Conservation (phyloP, 1,140 invertebrate species). For the Neelides sp. region DNA sequence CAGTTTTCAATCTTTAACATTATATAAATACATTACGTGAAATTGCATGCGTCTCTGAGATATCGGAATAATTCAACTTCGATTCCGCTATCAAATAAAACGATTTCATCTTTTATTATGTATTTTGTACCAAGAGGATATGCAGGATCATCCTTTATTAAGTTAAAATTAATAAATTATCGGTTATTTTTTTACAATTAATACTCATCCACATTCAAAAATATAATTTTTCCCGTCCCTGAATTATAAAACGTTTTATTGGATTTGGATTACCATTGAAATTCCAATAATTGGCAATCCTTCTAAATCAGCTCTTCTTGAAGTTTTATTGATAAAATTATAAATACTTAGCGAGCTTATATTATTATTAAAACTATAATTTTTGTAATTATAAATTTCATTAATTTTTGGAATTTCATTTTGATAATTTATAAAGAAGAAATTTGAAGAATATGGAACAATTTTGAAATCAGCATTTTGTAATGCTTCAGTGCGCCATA, state of each 20-base stretch:
- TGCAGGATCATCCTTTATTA: not conserved
- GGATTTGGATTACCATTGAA: not conserved
- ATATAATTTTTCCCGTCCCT: no score
- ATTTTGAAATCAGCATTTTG: no score
- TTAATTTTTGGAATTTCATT: no score
- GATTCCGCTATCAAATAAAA: slow-evolving; percentile 17
- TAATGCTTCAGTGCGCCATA: no score
- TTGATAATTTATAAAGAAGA: no score
- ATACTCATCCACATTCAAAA: no score
- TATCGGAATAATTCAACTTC: slow-evolving; percentile 15
- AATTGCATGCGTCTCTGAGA: slow-evolving; percentile 19
- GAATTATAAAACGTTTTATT: no score
- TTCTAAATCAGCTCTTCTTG: not conserved
- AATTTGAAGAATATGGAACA: no score
- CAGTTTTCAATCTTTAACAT: not conserved
- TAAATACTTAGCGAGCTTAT: no score
- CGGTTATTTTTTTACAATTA: not conserved
- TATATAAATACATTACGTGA: slow-evolving; percentile 11
- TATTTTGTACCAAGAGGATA: not conserved
- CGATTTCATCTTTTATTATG: not conserved
- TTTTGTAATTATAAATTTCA: no score
- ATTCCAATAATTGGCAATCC: not conserved
- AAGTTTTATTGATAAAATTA: no score
- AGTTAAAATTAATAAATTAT: not conserved
- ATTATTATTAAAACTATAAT: no score